phyloP scores from a whole-genome alignment of 2,888 invertebrate genomes.

The Horisme vitalbata region DNA sequence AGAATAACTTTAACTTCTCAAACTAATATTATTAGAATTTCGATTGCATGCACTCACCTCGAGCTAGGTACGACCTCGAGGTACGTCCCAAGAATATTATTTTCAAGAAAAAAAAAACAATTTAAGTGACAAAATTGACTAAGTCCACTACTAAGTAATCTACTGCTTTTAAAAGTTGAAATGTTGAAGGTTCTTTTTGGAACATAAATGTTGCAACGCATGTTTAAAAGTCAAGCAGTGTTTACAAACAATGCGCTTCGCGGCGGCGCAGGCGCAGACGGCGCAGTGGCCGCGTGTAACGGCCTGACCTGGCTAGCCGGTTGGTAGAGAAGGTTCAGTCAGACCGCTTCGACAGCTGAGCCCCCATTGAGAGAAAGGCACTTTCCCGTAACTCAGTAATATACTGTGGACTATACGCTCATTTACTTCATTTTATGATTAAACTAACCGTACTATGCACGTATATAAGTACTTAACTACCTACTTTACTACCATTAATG shows the following conservation, averaged over 20 bases:
- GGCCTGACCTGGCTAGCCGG: conserved; percentile 9
- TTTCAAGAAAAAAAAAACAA: too few species aligned
- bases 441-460: conserved; percentile 12
- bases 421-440: conserved; percentile 42
- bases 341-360: conserved; percentile 15
- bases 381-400: conserved; percentile 67
- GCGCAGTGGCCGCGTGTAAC: too few species aligned
- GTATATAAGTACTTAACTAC: too few species aligned
- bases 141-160: too few species aligned
- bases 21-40: too few species aligned
- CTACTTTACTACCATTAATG: background rate
- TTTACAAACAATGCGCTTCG: conserved; percentile 66
- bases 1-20: too few species aligned
- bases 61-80: too few species aligned
- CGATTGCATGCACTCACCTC: too few species aligned
- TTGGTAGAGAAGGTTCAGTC: background rate
- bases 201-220: conserved; percentile 7
- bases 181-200: conserved; percentile 17
- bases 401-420: conserved; percentile 45
- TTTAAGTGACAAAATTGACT: background rate
- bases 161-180: background rate
- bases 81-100: too few species aligned
- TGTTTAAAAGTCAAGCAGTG: conserved; percentile 38
- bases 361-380: conserved; percentile 71
- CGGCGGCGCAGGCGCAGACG: too few species aligned